A percentile compares a stretch with the other conserved stretches of the same genome.
Evolutionary conservation across 2,113 vertebrate genomes (phyloP).

Genomic region (Tautogolabrus adspersus): DNA sequence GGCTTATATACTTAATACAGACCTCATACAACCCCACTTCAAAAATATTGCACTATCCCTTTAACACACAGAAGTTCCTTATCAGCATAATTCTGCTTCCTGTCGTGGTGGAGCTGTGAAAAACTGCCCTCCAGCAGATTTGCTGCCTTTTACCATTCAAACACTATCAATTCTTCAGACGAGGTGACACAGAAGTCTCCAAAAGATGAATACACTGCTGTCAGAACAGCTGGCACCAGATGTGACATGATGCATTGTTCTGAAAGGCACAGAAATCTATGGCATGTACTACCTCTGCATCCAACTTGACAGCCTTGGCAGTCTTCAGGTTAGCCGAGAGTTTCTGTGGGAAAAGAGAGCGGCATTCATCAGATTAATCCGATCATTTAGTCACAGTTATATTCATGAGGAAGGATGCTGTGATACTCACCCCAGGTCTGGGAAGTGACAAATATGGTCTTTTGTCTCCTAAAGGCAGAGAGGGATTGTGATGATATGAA

Average conservation of each 20-base stretch:
- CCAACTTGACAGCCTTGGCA: constrained; percentile 91
- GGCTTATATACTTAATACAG: no score
- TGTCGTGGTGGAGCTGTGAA: constrained; percentile 1
- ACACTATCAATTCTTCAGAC: constrained; percentile 51
- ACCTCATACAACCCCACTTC: no score
- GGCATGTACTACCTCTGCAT: constrained; percentile 88
- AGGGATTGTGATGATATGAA: constrained; percentile 37
- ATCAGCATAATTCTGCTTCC: constrained; percentile 53
- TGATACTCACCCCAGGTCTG: constrained; percentile 92
- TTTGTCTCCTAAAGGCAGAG: constrained; percentile 91
- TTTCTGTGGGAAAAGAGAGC: constrained; percentile 84
- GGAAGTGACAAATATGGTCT: constrained; percentile 94
- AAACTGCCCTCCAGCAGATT: constrained; percentile 41
- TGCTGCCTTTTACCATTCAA: constrained; percentile 41
- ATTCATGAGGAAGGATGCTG: constrained; percentile 33
- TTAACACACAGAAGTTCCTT: constrained; percentile 33
- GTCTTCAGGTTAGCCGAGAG: constrained; percentile 91
- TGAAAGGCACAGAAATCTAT: constrained; percentile 31
- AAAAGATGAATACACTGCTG: constrained; percentile 58
- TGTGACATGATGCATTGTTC: constrained; percentile 54
- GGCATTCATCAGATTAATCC: constrained; percentile 28
- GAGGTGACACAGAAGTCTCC: constrained; percentile 50
- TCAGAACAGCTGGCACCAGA: constrained; percentile 35
- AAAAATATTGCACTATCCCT: no score
- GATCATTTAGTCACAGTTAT: constrained; percentile 21